Evolutionary conservation across 2,888 invertebrate species (phyloP), one percentile per base, ranked within the genome.

Genomic region (Sialis fuliginosa): DNA sequence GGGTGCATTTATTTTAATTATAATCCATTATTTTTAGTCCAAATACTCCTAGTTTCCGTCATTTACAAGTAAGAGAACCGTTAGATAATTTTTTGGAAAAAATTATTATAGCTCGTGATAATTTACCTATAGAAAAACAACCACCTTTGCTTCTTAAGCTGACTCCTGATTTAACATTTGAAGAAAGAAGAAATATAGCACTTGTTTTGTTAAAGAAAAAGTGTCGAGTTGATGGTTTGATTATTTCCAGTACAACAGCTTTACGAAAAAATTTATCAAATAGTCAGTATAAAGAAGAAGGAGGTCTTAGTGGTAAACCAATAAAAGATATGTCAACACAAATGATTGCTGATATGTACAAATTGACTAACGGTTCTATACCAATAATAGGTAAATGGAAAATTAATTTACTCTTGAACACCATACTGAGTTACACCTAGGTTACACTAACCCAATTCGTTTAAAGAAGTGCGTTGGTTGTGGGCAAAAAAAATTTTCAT

Each of bases 301-400:
- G 98, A 2, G 98, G 98, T 1, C 69, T 99, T 6, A 97, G 96
- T 70, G 98, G 98, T 0, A 75, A 71, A 49, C 98, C 98, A 1
- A 67, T 98, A n/a, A 74, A 74, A 53, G 67, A 78, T 6, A 70
- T 79, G 52, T 88, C 96, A 1, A 96, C 95, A 0, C 67, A 79
- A 58, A 76, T 91, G 65, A 87, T 99, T 47, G 74, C 76, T 39
- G 82, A 88, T 51, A 88, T 96, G 79, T 92, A 88, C 59, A 72
- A 69, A 56, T 67, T 88, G 46, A 92, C 95, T 0, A 71, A 77
- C 60, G 93, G 92, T 67, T 22, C 22, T 22, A 60, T 59, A 52
- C 58, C 62, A 1, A 65, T 66, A 44, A 62, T 66, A 42, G 64
- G 64, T 61, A 53, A 52, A 44, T 48, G 31, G 9, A 22, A 22